These are phyloP conservation scores for Linurgus olivaceus DNA, from an alignment of 2,797 vertebrate genomes.

Conservation along the genomic window DNA sequence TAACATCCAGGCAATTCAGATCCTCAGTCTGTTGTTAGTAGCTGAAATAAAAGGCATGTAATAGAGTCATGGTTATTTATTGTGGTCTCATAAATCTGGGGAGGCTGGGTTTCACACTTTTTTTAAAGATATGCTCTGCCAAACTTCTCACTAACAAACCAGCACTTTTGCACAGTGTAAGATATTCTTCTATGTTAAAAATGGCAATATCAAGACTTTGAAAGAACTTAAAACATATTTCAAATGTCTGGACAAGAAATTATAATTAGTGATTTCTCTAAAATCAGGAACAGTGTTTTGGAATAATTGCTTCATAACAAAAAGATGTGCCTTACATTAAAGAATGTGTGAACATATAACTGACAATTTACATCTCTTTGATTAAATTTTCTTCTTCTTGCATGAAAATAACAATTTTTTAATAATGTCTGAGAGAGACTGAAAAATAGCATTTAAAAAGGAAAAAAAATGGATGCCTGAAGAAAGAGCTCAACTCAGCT, in stretches of 20 bases:
- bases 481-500: neutral
- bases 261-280: neutral
- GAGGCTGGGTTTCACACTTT: neutral
- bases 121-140: neutral
- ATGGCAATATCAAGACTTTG: neutral
- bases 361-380: neutral
- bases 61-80: conserved; percentile 1
- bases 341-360: neutral
- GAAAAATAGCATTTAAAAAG: neutral
- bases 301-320: neutral
- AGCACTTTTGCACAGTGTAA: neutral
- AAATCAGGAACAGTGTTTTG: neutral
- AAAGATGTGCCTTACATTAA: neutral
- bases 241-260: neutral
- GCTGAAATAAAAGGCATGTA: neutral
- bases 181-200: neutral
- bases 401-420: neutral
- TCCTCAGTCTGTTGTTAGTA: neutral
- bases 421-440: neutral
- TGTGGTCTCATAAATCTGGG: neutral
- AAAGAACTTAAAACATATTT: neutral
- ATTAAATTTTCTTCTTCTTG: neutral
- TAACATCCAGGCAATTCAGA: neutral
- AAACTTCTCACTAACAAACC: neutral
- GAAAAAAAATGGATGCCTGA: neutral